phyloP scores from a whole-genome alignment of 2,113 vertebrate genomes.

The Varanus salvator region DNA sequence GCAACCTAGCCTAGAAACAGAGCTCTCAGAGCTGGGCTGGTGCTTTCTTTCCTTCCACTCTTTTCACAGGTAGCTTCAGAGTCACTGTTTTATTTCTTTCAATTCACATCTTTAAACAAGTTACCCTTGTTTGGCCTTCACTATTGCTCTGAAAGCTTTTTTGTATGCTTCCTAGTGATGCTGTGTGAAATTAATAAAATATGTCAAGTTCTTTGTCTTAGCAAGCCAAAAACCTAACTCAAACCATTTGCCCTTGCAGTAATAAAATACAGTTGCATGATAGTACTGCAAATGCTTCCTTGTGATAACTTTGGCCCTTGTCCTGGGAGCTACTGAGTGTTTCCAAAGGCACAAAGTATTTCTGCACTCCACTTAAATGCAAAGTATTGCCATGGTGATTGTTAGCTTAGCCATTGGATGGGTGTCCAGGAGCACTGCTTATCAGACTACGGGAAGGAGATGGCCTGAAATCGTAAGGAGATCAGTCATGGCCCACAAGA shows the following conservation, averaged over 20 bases:
- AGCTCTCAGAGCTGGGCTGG: constrained; percentile 1
- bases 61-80: background rate
- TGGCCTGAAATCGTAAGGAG: background rate
- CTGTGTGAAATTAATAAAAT: constrained; percentile 16
- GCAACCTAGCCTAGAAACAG: background rate
- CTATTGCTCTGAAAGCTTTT: constrained; percentile 17
- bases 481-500: background rate
- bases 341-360: background rate
- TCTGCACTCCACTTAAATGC: background rate
- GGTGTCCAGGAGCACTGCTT: background rate
- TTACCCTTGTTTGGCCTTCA: constrained; percentile 12
- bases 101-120: constrained; percentile 28
- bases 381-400: background rate
- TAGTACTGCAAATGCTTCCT: constrained; percentile 14
- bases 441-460: background rate
- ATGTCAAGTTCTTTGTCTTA: background rate
- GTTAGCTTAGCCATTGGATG: background rate
- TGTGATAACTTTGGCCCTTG: constrained; percentile 31
- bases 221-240: constrained; percentile 3
- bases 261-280: constrained; percentile 19
- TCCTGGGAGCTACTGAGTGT: constrained; percentile 14
- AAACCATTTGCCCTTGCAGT: constrained; percentile 8
- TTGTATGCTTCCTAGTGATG: background rate
- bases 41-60: constrained; percentile 5
- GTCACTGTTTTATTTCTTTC: constrained; percentile 9